phyloP scores from a whole-genome alignment of 2,797 vertebrate genomes.

The Microctenopoma steveboyesi region DNA sequence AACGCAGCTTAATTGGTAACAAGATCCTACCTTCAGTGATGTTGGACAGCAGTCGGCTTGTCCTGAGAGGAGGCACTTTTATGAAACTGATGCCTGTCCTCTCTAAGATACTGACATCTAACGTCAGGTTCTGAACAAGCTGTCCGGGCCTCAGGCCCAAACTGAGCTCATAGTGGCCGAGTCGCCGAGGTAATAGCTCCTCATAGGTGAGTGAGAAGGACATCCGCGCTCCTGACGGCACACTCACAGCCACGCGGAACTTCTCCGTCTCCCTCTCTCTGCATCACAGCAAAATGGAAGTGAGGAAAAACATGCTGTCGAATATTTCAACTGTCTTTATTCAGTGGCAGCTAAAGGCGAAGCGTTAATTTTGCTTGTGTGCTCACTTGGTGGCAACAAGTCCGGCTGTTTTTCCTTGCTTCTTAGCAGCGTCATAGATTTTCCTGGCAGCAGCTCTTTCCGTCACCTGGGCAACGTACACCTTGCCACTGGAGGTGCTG shows the following conservation, averaged over 20 bases:
- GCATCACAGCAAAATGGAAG: slow-evolving; percentile 15
- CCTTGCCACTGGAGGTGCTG: slow-evolving; percentile 84
- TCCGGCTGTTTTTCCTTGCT: slow-evolving; percentile 87
- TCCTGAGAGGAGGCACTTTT: slow-evolving; percentile 82
- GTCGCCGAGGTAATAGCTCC: slow-evolving; percentile 83
- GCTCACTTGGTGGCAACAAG: slow-evolving; percentile 88
- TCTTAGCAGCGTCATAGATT: slow-evolving; percentile 87
- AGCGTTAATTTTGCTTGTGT: background rate
- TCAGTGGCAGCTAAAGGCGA: background rate
- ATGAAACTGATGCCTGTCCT: slow-evolving; percentile 84
- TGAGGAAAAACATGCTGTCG: background rate
- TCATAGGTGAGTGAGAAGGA: slow-evolving; percentile 86
- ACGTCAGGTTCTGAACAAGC: slow-evolving; percentile 83
- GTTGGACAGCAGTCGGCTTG: slow-evolving; percentile 79
- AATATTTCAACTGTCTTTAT: background rate
- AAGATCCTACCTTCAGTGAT: slow-evolving; percentile 72
- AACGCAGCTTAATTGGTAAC: background rate
- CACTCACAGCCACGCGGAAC: slow-evolving; percentile 86
- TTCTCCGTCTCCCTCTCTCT: slow-evolving; percentile 88
- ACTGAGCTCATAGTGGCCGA: slow-evolving; percentile 84
- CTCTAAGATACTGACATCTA: slow-evolving; percentile 86
- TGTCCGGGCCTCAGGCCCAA: slow-evolving; percentile 84
- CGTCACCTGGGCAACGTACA: slow-evolving; percentile 87
- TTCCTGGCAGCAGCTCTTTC: slow-evolving; percentile 88
- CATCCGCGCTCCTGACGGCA: slow-evolving; percentile 79